Base-by-base conservation (phyloP, 2,797 vertebrate species). In the Acanthiza pusilla region DNA sequence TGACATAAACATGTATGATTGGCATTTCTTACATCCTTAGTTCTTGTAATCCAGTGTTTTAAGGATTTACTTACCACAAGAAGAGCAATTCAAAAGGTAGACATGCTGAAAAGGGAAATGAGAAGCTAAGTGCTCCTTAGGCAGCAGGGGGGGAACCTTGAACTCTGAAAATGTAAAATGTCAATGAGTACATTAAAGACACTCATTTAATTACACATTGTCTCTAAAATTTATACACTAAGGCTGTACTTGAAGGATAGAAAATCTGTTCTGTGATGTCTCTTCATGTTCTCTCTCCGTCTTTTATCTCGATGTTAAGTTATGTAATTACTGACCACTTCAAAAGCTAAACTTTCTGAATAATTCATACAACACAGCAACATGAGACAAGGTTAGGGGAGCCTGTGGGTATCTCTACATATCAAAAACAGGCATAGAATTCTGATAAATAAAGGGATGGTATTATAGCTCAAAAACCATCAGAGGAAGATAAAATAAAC, bases 331-430 rank as follows among this genome's bases (percentile, higher is more conserved):
- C 72, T 84, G 89, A 75, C 91, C 94, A 93, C 79, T 96, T 94
- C 91, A 95, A 96, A 96, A 93, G 85, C 38, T 76, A 91, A 93
- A 82, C n/a, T 93, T 96, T 60, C 66, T 95, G 90, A 96, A 96
- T 96, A 93, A 96, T 96, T 94, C 87, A 96, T 91, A 42, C 4
- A 73, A 75, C 32, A 61, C 0, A 6, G 77, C 55, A 88, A 93
- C 65, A 83, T 23, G 38, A 91, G 58, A 57, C 43, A 91, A 74
- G 53, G 83, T 88, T 78, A 85, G n/a, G 25, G 43, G 21, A 82
- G 76, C 80, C 89, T 87, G 63, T 90, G 94, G 89, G 45, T 96
- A 88, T 88, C 62, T 80, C 78, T 78, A 54, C 65, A 60, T 72
- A 63, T 80, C 82, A 92, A 83, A 94, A 88, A 1, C 45, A 83